Evolutionary conservation across 2,888 invertebrate species (phyloP).

Genomic region (Yponomeuta plumbellus): DNA sequence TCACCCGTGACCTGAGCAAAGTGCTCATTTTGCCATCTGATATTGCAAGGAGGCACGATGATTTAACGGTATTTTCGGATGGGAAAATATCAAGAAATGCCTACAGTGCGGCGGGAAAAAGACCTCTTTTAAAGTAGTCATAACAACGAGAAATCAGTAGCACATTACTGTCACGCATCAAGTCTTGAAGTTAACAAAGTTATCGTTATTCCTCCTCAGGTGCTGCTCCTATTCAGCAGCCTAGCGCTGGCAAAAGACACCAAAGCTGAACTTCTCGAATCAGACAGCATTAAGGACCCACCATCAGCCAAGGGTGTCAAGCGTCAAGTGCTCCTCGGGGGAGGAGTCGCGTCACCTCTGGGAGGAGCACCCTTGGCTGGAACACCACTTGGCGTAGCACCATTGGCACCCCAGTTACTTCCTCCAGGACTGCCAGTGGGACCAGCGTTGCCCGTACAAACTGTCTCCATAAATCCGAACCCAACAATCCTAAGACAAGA

Average conservation of each 20-base stretch:
- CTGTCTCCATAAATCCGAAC: constrained; percentile 56
- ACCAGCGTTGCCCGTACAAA: constrained; percentile 44
- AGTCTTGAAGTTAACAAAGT: no score
- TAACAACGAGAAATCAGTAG: no score
- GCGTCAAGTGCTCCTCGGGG: constrained; percentile 43
- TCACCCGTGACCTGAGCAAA: no score
- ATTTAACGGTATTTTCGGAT: no score
- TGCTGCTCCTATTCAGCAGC: constrained; percentile 56
- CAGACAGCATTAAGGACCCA: constrained; percentile 54
- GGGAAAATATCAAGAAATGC: no score
- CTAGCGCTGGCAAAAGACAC: constrained; percentile 52
- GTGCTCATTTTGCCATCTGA: no score
- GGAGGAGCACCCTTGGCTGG: background rate
- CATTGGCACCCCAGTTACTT: constrained; percentile 23
- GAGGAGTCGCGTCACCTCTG: constrained; percentile 15
- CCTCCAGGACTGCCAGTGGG: constrained; percentile 31
- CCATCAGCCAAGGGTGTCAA: constrained; percentile 52
- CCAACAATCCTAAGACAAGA: constrained; percentile 66
- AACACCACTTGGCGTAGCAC: background rate
- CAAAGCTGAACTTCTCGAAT: constrained; percentile 45
- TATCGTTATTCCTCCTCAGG: constrained; percentile 36
- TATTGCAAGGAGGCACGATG: no score
- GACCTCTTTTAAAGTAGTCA: no score
- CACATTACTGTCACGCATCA: no score
- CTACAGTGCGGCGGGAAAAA: no score